Conservation (phyloP, 2,888 invertebrate species). For the Melipona beecheii region DNA sequence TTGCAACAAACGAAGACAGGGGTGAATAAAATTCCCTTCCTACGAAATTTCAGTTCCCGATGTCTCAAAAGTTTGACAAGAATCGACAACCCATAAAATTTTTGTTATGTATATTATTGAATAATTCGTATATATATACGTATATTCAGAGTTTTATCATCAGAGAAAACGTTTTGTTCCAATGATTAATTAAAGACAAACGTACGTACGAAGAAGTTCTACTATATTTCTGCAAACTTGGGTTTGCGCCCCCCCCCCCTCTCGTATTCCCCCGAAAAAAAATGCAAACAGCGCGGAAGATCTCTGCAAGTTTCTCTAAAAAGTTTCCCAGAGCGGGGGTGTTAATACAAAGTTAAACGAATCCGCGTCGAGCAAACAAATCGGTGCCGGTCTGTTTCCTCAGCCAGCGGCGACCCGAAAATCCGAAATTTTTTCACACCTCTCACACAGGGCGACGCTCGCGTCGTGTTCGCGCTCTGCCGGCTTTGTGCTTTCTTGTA, state of each 20-base stretch:
- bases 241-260: not conserved
- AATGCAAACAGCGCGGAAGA: not conserved
- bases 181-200: not conserved
- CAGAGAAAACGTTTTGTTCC: not conserved
- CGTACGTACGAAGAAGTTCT: not conserved
- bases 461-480: not conserved
- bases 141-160: too few relatives aligned
- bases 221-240: not conserved
- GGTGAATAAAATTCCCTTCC: too few relatives aligned
- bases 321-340: slow-evolving; percentile 3
- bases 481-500: slow-evolving; percentile 35
- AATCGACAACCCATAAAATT: too few relatives aligned
- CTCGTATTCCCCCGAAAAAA: too few relatives aligned
- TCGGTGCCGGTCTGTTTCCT: slow-evolving; percentile 32
- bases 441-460: not conserved
- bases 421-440: slow-evolving; percentile 32
- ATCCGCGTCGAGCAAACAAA: slow-evolving; percentile 40
- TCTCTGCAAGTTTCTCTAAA: not conserved
- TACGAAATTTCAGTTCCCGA: too few relatives aligned
- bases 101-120: too few relatives aligned
- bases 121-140: too few relatives aligned
- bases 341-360: slow-evolving; percentile 51
- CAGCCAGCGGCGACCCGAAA: slow-evolving; percentile 19
- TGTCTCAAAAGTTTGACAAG: too few relatives aligned
- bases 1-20: not conserved